Percentiles rank a stretch among this genome's conserved stretches.
phyloP scores from a whole-genome alignment of 2,797 vertebrate genomes.

The Streptopelia turtur region DNA sequence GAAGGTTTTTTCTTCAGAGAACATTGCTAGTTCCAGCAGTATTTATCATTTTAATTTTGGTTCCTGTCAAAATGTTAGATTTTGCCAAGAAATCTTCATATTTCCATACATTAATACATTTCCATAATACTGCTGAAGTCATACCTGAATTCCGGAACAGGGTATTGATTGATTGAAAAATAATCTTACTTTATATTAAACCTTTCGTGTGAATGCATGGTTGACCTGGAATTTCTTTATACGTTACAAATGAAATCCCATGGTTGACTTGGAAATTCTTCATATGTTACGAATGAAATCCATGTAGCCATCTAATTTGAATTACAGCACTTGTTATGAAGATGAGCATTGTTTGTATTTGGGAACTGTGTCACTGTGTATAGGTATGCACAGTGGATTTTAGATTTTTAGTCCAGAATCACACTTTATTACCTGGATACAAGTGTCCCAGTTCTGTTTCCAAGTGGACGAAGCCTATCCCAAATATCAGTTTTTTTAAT shows the following conservation, averaged over 20 bases:
- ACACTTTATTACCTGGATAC: not conserved
- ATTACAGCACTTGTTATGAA: not conserved
- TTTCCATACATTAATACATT: not conserved
- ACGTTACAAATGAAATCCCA: not conserved
- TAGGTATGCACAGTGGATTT: not conserved
- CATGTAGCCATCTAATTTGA: not conserved
- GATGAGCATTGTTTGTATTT: not conserved
- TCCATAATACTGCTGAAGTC: not conserved
- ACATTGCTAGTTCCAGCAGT: not conserved
- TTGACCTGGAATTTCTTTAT: not conserved
- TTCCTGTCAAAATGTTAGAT: not conserved
- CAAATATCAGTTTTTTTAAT: not conserved
- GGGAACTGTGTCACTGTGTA: not conserved
- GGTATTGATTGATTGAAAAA: not conserved
- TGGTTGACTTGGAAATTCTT: not conserved
- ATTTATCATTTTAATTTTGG: not conserved
- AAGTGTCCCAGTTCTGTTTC: not conserved
- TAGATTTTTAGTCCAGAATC: not conserved
- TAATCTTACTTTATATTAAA: not conserved
- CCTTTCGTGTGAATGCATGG: not conserved
- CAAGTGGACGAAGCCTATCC: not conserved
- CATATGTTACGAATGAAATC: not conserved
- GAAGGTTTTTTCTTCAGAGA: not conserved
- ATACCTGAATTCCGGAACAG: not conserved
- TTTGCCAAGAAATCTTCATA: not conserved